phyloP scores from a whole-genome alignment of 2,888 invertebrate genomes.

The Stenolophus ochropezus region DNA sequence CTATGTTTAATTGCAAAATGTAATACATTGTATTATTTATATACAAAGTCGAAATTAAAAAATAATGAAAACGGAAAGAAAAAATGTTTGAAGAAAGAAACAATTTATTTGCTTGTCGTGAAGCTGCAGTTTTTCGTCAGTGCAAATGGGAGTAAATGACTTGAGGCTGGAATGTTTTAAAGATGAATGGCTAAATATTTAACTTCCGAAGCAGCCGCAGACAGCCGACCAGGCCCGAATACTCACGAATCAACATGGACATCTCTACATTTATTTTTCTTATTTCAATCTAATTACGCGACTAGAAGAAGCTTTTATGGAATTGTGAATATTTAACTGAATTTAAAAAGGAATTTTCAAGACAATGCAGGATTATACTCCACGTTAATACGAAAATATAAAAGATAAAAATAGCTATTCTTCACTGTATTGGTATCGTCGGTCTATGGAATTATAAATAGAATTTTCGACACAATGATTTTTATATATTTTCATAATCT shows the following conservation, averaged over 20 bases:
- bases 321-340: no score
- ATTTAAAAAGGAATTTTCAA: not conserved
- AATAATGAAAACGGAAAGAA: no score
- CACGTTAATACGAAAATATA: no score
- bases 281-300: not conserved
- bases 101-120: not conserved
- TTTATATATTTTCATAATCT: no score
- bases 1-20: no score
- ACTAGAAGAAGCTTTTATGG: not conserved
- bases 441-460: no score
- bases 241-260: not conserved
- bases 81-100: not conserved
- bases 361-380: not conserved
- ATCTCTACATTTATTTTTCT: not conserved
- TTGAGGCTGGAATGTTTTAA: slow-evolving; percentile 1
- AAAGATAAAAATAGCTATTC: no score
- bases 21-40: no score
- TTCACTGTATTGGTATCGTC: no score
- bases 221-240: not conserved
- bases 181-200: slow-evolving; percentile 46
- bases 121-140: not conserved
- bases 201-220: slow-evolving; percentile 8
- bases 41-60: no score
- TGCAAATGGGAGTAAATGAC: slow-evolving; percentile 10
- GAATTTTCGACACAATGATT: no score